Evolutionary conservation across 2,888 invertebrate genomes (phyloP), one percentile per base, ranked within the genome.

Genomic region (Acanthococcus lagerstroemiae): DNA sequence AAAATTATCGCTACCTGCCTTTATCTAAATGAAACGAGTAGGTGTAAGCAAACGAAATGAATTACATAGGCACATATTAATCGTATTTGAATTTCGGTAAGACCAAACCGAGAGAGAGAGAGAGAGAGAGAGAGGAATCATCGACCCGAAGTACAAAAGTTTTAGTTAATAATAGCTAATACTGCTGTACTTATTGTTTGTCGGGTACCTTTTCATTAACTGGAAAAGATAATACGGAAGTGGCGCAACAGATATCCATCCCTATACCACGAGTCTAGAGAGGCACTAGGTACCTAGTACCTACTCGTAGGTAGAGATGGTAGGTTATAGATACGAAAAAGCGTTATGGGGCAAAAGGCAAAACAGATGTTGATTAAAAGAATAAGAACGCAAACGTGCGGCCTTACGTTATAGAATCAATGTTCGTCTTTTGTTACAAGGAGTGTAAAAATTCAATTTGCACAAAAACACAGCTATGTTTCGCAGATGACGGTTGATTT

Each of bases 371-470:
- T 37, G 9, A 15, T 7, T n/a, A 7, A n/a, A 24, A 22, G 22
- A 54, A 25, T 22, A n/a, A 9, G 54, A 24, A 37, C 21, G 26
- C 37, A 37, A 30, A 37, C 22, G 45, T 22, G 45, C 17, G 15
- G 12, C 19, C 9, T 15, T 27, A 26, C 30, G 45, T 22, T 45
- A 58, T 26, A 19, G 26, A 17, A 45, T 37, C 7, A 24, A 22
- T 45, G 15, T 37, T 58, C 19, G 45, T 24, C 58, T 26, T 22
- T 25, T 24, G 57, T 17, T 17, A 57, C 22, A 45, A 45, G n/a
- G 17, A 44, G 21, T 57, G 17, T 17, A 58, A 58, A 58, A 58
- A 58, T 58, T 58, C 58, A 58, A 58, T 58, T 58, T 58, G 58
- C 58, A 26, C 58, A 48, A 48, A 45, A 57, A 44, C 25, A 46